phyloP scores from a whole-genome alignment of 2,888 invertebrate genomes.

The Drosophila emarginata region DNA sequence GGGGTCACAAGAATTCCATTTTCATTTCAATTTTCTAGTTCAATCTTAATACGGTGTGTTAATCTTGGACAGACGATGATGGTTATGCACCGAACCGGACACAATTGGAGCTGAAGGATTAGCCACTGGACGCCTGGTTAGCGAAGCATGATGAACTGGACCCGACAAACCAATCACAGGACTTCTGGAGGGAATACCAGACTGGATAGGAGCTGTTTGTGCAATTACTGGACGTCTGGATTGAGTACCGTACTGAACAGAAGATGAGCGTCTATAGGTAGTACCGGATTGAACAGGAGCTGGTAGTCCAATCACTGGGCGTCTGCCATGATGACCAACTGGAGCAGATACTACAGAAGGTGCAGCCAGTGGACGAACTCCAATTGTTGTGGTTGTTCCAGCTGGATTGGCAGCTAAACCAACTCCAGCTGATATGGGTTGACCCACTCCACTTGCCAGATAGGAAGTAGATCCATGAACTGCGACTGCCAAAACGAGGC shows the following conservation, averaged over 20 bases:
- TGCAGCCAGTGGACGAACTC: background rate
- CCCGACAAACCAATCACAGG: background rate
- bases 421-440: background rate
- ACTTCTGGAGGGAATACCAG: background rate
- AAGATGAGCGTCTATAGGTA: background rate
- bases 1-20: background rate
- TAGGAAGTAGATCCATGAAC: background rate
- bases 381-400: background rate
- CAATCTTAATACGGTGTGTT: background rate
- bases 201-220: background rate
- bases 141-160: background rate
- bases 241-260: background rate
- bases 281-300: background rate
- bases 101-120: background rate
- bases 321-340: background rate
- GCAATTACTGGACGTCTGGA: background rate
- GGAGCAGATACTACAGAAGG: background rate
- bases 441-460: background rate
- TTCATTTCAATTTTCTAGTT: background rate
- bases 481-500: background rate
- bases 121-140: background rate
- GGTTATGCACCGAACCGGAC: background rate
- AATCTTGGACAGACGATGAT: background rate
- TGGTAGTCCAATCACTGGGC: background rate
- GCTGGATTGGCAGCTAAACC: background rate